Percentiles rank a stretch among this genome's conserved stretches.
Conservation (phyloP, 2,113 vertebrate genomes). For the Scomber scombrus region DNA sequence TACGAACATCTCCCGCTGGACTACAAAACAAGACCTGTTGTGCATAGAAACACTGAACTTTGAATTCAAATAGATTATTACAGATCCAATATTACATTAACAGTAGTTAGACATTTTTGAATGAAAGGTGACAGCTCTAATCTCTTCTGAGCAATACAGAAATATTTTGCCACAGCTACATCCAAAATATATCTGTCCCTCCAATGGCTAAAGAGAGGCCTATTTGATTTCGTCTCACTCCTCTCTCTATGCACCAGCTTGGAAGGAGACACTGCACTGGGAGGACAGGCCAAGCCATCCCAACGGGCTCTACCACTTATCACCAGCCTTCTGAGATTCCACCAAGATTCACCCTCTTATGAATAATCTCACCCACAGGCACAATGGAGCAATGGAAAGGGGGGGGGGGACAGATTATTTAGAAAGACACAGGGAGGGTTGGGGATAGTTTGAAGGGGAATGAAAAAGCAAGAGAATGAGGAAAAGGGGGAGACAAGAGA, state of each 20-base stretch:
- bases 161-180: slow-evolving; percentile 39
- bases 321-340: slow-evolving; percentile 96
- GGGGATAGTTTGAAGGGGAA: slow-evolving; percentile 61
- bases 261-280: slow-evolving; percentile 70
- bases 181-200: slow-evolving; percentile 60
- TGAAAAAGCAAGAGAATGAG: slow-evolving; percentile 35
- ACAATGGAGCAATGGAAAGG: slow-evolving; percentile 63
- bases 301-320: slow-evolving; percentile 96
- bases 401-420: slow-evolving; percentile 93
- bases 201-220: slow-evolving; percentile 57
- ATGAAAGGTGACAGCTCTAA: background rate
- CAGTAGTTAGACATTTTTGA: background rate
- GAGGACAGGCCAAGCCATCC: slow-evolving; percentile 85
- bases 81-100: background rate
- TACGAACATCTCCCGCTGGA: background rate
- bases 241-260: slow-evolving; percentile 33
- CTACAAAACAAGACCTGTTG: background rate
- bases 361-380: slow-evolving; percentile 94
- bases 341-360: slow-evolving; percentile 92
- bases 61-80: background rate
- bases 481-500: slow-evolving; percentile 33
- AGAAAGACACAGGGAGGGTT: slow-evolving; percentile 83
- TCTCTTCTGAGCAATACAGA: slow-evolving; percentile 4
- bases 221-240: slow-evolving; percentile 71
- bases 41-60: background rate